Evolutionary conservation across 2,888 invertebrate species (phyloP), one percentile per base, ranked within the genome.

Genomic region (Zhuqinia jingwanae): DNA sequence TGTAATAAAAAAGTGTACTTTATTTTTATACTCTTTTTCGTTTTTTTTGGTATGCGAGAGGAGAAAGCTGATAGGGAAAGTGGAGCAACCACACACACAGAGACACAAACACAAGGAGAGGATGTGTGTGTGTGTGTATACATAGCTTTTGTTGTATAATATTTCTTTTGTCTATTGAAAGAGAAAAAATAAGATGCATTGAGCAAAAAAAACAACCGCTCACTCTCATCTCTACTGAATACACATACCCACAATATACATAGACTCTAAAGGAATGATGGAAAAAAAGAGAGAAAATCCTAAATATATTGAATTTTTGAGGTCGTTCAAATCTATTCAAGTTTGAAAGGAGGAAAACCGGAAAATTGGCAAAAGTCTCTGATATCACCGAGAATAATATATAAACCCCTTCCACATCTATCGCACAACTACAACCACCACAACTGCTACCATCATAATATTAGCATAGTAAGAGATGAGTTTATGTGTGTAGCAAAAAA

Each of bases 231-330:
- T n/a, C n/a, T n/a, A n/a, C n/a, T n/a, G n/a, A n/a, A n/a, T n/a
- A n/a, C n/a, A n/a, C n/a, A n/a, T n/a, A n/a, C n/a, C n/a, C n/a
- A n/a, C n/a, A n/a, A n/a, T n/a, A n/a, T n/a, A n/a, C n/a, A n/a
- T n/a, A 6, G 25, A 47, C 70, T 22, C 15, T 17, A 47, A 70
- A 2, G 70, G 47, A 36, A 56, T 56, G 20, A 76, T 17, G 42
- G 20, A 42, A 76, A 75, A 25, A n/a, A 2, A 45, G 70, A 73
- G 36, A 36, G 5, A 8, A 73, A 47, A 80, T 80, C 68, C 79
- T 65, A 65, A 70, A 80, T 70, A 80, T 80, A 70, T 80, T 70
- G 70, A 68, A 80, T 80, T 68, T 65, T 75, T 80, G 80, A 36
- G 80, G 80, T 68, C 53, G 25, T 75, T 75, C 17, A 80, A 80